Evolutionary conservation across 2,797 vertebrate species (phyloP), one percentile per base, ranked within the genome.

Genomic region (Lates japonicus): DNA sequence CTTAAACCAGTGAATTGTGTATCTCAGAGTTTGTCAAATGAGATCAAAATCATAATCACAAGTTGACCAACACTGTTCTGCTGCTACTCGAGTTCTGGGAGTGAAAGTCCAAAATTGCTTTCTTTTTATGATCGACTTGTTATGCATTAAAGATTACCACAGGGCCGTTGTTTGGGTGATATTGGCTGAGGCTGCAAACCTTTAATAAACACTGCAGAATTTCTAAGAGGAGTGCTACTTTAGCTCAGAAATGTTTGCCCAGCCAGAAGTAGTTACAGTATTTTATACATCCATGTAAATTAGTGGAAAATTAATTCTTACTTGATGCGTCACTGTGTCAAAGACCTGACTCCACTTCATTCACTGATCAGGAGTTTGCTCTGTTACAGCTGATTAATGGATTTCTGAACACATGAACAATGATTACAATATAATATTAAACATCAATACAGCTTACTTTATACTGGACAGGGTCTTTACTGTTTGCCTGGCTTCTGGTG

Each of bases 1-100:
- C 3, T 8, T 35, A 20, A 64, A 4, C 10, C 68, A 94, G 93
- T 57, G 1, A 48, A 79, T 48, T 93, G 94, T 88, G 8, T 84
- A 7, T 33, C 80, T 19, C 63, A 75, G 31, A 48, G 1, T 13
- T 64, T 17, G 0, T 55, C 69, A 20, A 89, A 92, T 35, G 0
- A 42, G 35, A 90, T 4, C 31, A n/a, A 31, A 65, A 87, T 76
- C 42, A 35, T 35, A 91, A n/a, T n/a, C n/a, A 75, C 44, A 54
- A 14, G 22, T 7, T 41, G 49, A 66, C 33, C 59, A 80, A 92
- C 70, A 71, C 66, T 68, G 87, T 33, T 83, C 90, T 31, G 68
- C 92, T 65, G 89, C 91, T 1, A 73, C 73, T 17, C n/a, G 92
- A 94, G 42, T 94, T 93, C 81, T 94, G 92, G 93, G 88, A 94